Percentiles rank a stretch among this genome's conserved stretches.
Evolutionary conservation across 2,797 vertebrate genomes (phyloP).

Genomic region (Mionectes olivaceus): DNA sequence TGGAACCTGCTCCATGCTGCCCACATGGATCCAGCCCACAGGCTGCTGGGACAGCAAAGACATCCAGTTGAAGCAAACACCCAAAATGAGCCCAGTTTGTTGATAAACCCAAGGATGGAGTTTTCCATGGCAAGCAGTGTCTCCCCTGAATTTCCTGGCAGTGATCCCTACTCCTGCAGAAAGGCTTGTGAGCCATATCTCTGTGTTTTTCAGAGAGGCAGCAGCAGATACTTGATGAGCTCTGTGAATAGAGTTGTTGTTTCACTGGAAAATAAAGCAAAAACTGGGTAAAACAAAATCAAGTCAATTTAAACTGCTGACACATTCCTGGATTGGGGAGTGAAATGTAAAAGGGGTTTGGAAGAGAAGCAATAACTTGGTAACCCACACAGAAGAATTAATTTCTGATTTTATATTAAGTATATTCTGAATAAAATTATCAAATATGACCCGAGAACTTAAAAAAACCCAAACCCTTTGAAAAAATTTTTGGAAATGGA

Average conservation of each 20-base stretch:
- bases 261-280: not conserved
- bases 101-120: not conserved
- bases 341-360: not conserved
- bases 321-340: not conserved
- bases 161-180: not conserved
- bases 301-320: not conserved
- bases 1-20: not conserved
- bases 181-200: not conserved
- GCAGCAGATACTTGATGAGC: not conserved
- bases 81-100: not conserved
- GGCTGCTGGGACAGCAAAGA: not conserved
- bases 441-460: not conserved
- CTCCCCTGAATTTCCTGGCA: not conserved
- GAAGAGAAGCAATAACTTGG: not conserved
- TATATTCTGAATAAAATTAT: not conserved
- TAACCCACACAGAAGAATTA: not conserved
- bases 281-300: not conserved
- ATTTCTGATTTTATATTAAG: not conserved
- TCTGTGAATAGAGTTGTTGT: conserved; percentile 6
- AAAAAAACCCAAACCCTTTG: not conserved
- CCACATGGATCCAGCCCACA: fast-evolving
- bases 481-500: not conserved
- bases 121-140: not conserved
- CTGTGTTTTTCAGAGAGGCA: not conserved
- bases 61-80: not conserved